Base-by-base conservation (phyloP, 2,797 vertebrate species). In the Urophycis tenuis region DNA sequence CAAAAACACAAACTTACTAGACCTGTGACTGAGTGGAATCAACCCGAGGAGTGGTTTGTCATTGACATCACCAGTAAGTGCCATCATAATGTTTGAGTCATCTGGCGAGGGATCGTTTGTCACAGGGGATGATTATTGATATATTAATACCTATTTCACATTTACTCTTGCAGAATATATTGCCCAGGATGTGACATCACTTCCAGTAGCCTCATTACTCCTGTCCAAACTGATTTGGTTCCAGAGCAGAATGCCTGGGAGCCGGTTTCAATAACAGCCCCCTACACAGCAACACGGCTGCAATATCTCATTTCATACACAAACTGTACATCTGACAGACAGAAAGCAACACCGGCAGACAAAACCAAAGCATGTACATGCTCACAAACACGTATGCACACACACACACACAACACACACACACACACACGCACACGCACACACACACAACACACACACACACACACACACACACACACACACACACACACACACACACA, bases 221-320 rank as follows among this genome's bases (percentile, higher is more conserved):
- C 71, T 7, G 64, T 80, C 76, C 75, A 75, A 84, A 83, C 49
- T 74, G 36, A 80, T 82, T 78, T 72, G 36, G 85, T 82, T 86
- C 73, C 82, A 41, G 33, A 81, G 3, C 34, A 81, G 60, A 76
- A 74, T 64, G 35, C 17, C 84, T 81, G 77, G 75, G 76, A n/a
- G 85, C 78, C 70, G 35, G 22, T 75, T 69, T 80, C 74, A 81
- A 60, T 82, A 78, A 70, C 77, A 82, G 45, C 3, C 17, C 19
- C 17, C 45, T 39, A 53, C 45, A 53, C 45, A 67, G 53, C 53
- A 80, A 81, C 70, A 80, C 78, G 72, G 72, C 77, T 77, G 78
- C 34, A 88, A 85, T 60, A 82, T 45, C 17, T 78, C n/a, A 81
- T 87, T 83, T 83, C 74, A 34, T 77, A 75, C 67, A 70, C 71